phyloP scores from a whole-genome alignment of 2,113 vertebrate genomes.

The Oryzias woworae region DNA sequence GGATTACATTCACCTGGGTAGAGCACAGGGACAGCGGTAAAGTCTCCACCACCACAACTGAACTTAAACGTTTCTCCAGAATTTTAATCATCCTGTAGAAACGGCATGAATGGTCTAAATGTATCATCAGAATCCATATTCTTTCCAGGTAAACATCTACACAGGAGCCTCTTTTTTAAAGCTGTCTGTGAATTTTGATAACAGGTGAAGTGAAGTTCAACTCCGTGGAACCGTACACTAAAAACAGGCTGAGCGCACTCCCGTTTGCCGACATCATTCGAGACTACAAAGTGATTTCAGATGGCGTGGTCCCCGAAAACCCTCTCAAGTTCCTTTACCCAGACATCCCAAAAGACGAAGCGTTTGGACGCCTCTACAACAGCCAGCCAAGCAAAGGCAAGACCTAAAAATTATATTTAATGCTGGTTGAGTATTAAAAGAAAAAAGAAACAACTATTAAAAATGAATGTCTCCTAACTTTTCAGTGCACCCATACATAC shows the following conservation, averaged over 20 bases:
- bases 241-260: slow-evolving; percentile 87
- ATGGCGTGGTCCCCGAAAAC: slow-evolving; percentile 90
- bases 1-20: slow-evolving; percentile 98
- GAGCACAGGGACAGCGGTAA: slow-evolving; percentile 87
- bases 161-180: not conserved
- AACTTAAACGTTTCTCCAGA: no score
- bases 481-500: slow-evolving; percentile 83
- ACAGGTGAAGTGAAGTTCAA: slow-evolving; percentile 90
- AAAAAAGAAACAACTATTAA: not conserved
- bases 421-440: not conserved
- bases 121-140: no score
- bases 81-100: no score
- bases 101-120: no score
- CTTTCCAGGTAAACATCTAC: not conserved
- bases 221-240: slow-evolving; percentile 95
- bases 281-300: slow-evolving; percentile 94
- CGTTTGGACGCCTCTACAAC: slow-evolving; percentile 95
- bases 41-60: not conserved
- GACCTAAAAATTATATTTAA: not conserved
- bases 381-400: slow-evolving; percentile 88
- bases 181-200: not conserved
- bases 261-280: slow-evolving; percentile 93
- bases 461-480: slow-evolving; percentile 3
- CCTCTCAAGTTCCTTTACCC: slow-evolving; percentile 96
- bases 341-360: slow-evolving; percentile 93